Base-by-base conservation (phyloP, 2,888 invertebrate species). In the Sialis fuliginosa region DNA sequence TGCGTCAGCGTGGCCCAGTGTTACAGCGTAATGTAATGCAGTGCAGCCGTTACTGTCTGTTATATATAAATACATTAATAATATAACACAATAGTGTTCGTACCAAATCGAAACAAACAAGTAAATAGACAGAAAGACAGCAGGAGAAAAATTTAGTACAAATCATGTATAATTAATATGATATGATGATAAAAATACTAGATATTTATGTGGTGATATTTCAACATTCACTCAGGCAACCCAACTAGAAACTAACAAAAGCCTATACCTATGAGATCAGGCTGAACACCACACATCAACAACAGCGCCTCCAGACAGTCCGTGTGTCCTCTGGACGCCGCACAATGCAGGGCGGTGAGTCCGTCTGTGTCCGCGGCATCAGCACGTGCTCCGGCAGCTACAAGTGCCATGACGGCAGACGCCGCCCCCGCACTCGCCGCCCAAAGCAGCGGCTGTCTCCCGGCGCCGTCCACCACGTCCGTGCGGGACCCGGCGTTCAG, bases 401-500 rank as follows among this genome's bases (percentile, higher is more conserved):
- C 80, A 48, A 98, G 67, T 0, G 90, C 83, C 43, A 90, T 70
- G 48, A 96, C 82, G 0, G 95, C 96, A 53, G 92, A 88, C 1
- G 87, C 81, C 37, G 91, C 92, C 5, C 96, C 97, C 22, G 96
- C 91, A 53, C 93, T 93, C 0, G 96, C 92, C 0, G 97, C 96
- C 98, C 98, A 98, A 8, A 97, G 68, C 46, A 98, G 69, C 1
- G 97, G 96, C 56, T 92, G 91, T 6, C 97, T 71, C 0, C 91
- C 89, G 60, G 97, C 96, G 41, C 86, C 82, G 64, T 98, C 98
- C 47, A 79, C 74, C 1, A 87, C 87, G 54, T 89, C 82, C 1
- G 92, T 85, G 13, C 81, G 75, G 4, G 88, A 85, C 7, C 84
- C 82, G 56, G 81, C 75, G 45, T 76, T 72, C 31, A 91, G 71